phyloP scores from a whole-genome alignment of 2,113 vertebrate species.

The Rhinogobius similis region DNA sequence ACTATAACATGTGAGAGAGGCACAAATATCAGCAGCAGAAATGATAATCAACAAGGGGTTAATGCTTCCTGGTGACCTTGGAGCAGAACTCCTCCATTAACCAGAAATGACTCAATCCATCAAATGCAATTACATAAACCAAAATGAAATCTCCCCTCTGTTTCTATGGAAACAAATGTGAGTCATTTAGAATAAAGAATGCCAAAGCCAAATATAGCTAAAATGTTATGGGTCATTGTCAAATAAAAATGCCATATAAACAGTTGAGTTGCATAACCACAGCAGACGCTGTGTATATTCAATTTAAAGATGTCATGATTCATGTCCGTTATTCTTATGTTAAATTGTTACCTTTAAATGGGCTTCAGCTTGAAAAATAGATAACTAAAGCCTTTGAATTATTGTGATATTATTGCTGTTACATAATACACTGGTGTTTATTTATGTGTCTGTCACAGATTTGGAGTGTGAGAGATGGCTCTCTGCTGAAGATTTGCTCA shows the following conservation, averaged over 20 bases:
- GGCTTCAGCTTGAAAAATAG: no score
- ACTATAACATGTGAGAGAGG: not conserved
- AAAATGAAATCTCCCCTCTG: constrained; percentile 41
- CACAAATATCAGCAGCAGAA: not conserved
- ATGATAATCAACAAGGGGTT: constrained; percentile 32
- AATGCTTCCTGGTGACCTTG: constrained; percentile 50
- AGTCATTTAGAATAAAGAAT: constrained; percentile 44
- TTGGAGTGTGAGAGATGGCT: constrained; percentile 82
- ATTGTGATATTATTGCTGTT: not conserved
- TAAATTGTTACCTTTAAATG: no score
- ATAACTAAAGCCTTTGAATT: no score
- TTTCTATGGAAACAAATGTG: constrained; percentile 67
- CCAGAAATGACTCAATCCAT: constrained; percentile 44
- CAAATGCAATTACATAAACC: constrained; percentile 55
- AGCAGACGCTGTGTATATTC: constrained; percentile 21
- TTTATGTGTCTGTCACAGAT: constrained; percentile 75
- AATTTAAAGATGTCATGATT: no score
- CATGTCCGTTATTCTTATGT: no score
- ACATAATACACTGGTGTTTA: not conserved
- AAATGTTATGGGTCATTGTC: constrained; percentile 57
- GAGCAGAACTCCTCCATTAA: constrained; percentile 48
- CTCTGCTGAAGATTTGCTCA: constrained; percentile 83
- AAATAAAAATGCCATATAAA: constrained; percentile 38
- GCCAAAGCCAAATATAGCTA: constrained; percentile 60
- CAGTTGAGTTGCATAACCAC: constrained; percentile 53